Evolutionary conservation across 2,113 vertebrate species (phyloP), one percentile per base, ranked within the genome.

Genomic region (Xenopus borealis): DNA sequence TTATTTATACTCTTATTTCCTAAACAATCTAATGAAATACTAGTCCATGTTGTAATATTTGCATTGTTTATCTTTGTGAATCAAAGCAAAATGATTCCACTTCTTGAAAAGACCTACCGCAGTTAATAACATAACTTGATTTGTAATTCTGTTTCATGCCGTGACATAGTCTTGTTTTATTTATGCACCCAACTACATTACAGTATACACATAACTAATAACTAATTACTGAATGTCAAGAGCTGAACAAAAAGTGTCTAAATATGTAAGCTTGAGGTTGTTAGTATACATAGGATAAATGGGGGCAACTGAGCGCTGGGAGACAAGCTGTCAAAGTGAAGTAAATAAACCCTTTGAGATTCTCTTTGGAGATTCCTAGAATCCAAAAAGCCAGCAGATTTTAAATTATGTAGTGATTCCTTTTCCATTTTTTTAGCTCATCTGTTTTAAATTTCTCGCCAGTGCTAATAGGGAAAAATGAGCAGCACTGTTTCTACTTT

Each of bases 81-180:
- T 83, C 69, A 78, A 77, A 81, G 55, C 83, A 63, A 66, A 68
- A 82, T 75, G 73, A 72, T 82, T 83, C 72, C 79, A 79, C 47
- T 55, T 81, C 80, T 85, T 72, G 62, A 84, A 86, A 82, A 47
- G 78, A 78, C 78, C 81, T 64, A 44, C 65, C 70, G 71, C 52
- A 82, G 46, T 71, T 62, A 80, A 71, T 46, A 81, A 45, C 72
- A 79, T 77, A 80, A 33, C 66, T 80, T 78, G 72, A 82, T 85
- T 82, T 85, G 58, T 23, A 78, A 47, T 85, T 84, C 68, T 81
- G 20, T 79, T 83, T 84, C 70, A 55, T 81, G 83, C 70, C 16
- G 1, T 75, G 68, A 63, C 69, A 66, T 73, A 57, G 12, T 1
- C 45, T 20, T 73, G 80, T 33, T 59, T n/a, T 72, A 73, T 79